Percentiles rank a stretch among this genome's conserved stretches.
These are phyloP conservation scores for Monodelphis domestica DNA, from an alignment of 2,797 vertebrate genomes.

Conservation along the genomic window DNA sequence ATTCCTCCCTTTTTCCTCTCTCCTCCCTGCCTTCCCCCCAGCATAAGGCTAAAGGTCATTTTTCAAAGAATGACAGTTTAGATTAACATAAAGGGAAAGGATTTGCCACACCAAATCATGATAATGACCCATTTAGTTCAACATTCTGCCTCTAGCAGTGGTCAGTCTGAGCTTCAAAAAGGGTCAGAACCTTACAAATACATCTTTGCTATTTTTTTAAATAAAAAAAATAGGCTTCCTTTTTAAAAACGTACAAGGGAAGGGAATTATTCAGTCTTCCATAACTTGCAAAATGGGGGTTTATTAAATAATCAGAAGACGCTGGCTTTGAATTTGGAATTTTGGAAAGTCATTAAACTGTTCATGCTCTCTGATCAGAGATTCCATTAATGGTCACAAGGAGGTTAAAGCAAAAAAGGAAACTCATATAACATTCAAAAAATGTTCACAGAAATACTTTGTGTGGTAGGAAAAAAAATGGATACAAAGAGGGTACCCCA, in stretches of 20 bases:
- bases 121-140: not conserved
- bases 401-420: not conserved
- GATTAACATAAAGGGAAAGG: not conserved
- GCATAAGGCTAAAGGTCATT: not conserved
- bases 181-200: not conserved
- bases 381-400: not conserved
- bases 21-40: not conserved
- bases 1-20: not conserved
- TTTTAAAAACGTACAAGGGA: not conserved
- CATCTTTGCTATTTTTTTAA: not conserved
- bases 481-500: not conserved
- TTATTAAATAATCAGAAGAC: not conserved
- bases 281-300: not conserved
- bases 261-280: not conserved
- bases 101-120: constrained; percentile 13
- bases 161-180: not conserved
- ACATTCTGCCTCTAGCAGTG: not conserved
- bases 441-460: not conserved
- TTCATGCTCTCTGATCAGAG: not conserved
- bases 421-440: not conserved
- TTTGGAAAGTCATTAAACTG: not conserved
- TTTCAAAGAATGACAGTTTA: constrained; percentile 35
- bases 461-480: not conserved
- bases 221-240: not conserved
- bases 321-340: not conserved